phyloP scores from a whole-genome alignment of 2,797 vertebrate species.

The Danio choprae region DNA sequence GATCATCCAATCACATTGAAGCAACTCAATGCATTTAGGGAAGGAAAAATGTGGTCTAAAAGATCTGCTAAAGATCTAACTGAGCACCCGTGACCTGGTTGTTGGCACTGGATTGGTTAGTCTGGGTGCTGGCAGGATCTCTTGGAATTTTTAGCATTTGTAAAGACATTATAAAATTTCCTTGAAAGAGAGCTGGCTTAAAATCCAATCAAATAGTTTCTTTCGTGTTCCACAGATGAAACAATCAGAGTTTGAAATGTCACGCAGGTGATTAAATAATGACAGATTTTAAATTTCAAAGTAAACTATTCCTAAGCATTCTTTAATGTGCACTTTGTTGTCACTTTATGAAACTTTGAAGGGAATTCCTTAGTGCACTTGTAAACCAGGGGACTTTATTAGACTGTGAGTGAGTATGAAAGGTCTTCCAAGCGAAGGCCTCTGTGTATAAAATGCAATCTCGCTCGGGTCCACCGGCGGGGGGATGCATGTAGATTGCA shows the following conservation, averaged over 20 bases:
- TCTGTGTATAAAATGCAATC: slow-evolving; percentile 78
- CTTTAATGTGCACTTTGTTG: not conserved
- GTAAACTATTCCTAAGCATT: not conserved
- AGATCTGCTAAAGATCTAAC: too few relatives aligned
- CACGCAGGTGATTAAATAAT: not conserved
- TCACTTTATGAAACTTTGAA: slow-evolving; percentile 37
- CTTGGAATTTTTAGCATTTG: too few relatives aligned
- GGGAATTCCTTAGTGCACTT: slow-evolving; percentile 55
- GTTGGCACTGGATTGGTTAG: too few relatives aligned
- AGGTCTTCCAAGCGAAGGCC: slow-evolving; percentile 59
- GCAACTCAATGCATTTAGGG: too few relatives aligned
- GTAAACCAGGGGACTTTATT: slow-evolving; percentile 66
- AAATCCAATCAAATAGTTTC: not conserved
- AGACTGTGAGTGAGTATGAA: slow-evolving; percentile 64
- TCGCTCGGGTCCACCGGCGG: slow-evolving; percentile 65
- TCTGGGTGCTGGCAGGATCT: too few relatives aligned
- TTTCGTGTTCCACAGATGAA: too few relatives aligned
- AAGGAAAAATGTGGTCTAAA: too few relatives aligned
- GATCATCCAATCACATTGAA: too few relatives aligned
- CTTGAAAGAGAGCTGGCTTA: not conserved
- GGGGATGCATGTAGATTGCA: slow-evolving; percentile 72
- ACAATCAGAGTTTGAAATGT: not conserved
- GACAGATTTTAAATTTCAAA: not conserved
- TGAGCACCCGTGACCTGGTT: too few relatives aligned
- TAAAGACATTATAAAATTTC: too few relatives aligned